Percentiles rank a stretch among this genome's conserved stretches.
phyloP scores from a whole-genome alignment of 2,888 invertebrate species.

The Ennomos quercinarius region DNA sequence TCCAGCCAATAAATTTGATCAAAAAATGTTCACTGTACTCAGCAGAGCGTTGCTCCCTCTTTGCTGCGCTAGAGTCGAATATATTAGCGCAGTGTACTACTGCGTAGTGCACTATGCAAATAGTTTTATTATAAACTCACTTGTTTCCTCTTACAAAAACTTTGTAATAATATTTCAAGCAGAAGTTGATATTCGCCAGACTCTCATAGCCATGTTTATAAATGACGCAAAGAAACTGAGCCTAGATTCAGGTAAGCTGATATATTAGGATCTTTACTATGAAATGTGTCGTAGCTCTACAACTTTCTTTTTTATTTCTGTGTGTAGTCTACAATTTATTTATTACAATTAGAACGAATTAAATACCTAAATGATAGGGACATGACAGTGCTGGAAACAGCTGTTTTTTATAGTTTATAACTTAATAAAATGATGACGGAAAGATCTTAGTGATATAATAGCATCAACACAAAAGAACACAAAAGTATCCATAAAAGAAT shows the following conservation, averaged over 20 bases:
- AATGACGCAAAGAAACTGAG: slow-evolving; percentile 10
- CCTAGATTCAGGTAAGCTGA: slow-evolving; percentile 13
- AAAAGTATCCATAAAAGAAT: slow-evolving; percentile 28
- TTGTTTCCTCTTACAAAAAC: not conserved
- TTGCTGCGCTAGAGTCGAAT: too few species aligned
- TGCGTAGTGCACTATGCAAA: too few species aligned
- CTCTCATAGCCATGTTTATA: slow-evolving; percentile 11
- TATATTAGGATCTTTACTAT: slow-evolving; percentile 3
- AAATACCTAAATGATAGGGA: too few species aligned
- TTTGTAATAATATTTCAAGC: slow-evolving; percentile 7
- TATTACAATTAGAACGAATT: too few species aligned
- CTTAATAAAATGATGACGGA: too few species aligned
- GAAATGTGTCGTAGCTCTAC: slow-evolving; percentile 8
- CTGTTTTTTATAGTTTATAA: too few species aligned
- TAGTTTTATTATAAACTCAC: too few species aligned
- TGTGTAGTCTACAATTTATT: too few species aligned
- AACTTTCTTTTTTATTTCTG: slow-evolving; percentile 15
- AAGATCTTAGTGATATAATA: too few species aligned
- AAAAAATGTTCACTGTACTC: slow-evolving; percentile 11
- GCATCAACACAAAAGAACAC: not conserved
- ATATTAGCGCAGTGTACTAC: too few species aligned
- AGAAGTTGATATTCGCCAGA: slow-evolving; percentile 9
- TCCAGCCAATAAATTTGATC: slow-evolving; percentile 7
- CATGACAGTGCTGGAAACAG: too few species aligned
- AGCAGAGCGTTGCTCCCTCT: too few species aligned